Evolutionary conservation across 2,797 vertebrate species (phyloP).

Genomic region (Poecile montanus): DNA sequence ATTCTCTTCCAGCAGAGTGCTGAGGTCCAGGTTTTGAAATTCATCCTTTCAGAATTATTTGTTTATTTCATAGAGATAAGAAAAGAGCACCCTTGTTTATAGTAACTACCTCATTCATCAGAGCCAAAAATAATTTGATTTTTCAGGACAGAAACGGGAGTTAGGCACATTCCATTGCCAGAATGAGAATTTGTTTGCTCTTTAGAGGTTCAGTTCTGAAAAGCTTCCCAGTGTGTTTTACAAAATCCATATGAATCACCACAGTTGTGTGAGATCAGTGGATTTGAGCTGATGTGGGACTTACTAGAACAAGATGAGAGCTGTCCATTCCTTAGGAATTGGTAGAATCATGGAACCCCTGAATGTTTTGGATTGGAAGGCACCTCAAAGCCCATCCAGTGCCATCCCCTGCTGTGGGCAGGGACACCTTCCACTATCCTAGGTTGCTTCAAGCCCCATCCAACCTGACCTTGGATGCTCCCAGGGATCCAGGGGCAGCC

Average conservation of each 20-base stretch:
- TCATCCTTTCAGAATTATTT: not conserved
- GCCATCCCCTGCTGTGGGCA: rapidly evolving
- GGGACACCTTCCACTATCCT: rapidly evolving
- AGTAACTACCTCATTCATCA: not conserved
- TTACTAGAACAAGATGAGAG: not conserved
- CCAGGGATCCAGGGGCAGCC: not conserved
- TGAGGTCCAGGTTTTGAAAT: not conserved
- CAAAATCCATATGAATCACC: not conserved
- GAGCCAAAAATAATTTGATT: not conserved
- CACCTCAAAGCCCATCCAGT: not conserved
- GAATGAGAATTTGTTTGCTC: not conserved
- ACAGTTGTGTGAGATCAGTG: rapidly evolving
- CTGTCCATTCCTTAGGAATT: not conserved
- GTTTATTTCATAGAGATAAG: not conserved
- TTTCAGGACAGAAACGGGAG: not conserved
- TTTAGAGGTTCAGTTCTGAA: not conserved
- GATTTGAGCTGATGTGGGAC: not conserved
- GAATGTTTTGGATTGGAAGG: not conserved
- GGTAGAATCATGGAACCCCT: not conserved
- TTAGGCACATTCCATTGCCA: not conserved
- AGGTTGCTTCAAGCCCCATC: not conserved
- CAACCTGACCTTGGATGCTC: rapidly evolving
- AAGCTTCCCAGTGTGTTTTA: not conserved
- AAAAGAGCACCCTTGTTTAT: not conserved
- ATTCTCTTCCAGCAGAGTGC: not conserved